These are phyloP conservation scores for Ictalurus punctatus DNA, from an alignment of 2,113 vertebrate genomes.

Conservation along the genomic window DNA sequence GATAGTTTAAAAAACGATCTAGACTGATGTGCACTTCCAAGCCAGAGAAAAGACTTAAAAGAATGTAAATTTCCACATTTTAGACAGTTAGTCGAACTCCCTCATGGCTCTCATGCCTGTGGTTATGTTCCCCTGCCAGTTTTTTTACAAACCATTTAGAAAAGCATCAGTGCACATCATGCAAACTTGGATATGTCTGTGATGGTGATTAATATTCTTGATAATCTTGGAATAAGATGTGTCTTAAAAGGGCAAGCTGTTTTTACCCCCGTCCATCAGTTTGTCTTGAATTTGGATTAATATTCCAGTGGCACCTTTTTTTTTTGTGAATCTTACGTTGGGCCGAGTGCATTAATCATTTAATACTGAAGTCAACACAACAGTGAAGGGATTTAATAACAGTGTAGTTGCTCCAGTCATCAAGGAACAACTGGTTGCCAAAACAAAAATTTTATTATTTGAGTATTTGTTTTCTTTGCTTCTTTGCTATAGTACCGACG, in stretches of 20 bases:
- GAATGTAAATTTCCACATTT: background rate
- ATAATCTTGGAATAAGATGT: conserved; percentile 3
- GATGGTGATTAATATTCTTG: conserved; percentile 14
- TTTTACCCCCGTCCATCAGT: conserved; percentile 1
- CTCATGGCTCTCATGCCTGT: background rate
- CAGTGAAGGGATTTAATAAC: background rate
- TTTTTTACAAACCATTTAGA: conserved; percentile 14
- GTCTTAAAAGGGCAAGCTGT: conserved; percentile 4
- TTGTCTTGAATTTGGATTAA: conserved; percentile 28
- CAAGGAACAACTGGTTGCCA: background rate
- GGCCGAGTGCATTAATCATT: conserved; percentile 36
- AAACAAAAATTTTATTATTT: conserved; percentile 1
- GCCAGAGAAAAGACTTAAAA: background rate
- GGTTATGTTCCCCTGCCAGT: conserved; percentile 13
- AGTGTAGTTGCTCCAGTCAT: background rate
- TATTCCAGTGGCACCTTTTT: background rate
- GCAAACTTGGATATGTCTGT: background rate
- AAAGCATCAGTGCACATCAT: conserved; percentile 3
- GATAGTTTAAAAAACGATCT: background rate
- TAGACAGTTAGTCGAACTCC: conserved; percentile 16
- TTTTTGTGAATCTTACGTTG: background rate
- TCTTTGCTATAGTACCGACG: conserved; percentile 24
- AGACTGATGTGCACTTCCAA: background rate
- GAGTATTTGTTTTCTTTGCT: conserved; percentile 23
- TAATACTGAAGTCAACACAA: background rate